Base-by-base conservation (phyloP, 2,888 invertebrate genomes). In the Lamellibrachia columna region DNA sequence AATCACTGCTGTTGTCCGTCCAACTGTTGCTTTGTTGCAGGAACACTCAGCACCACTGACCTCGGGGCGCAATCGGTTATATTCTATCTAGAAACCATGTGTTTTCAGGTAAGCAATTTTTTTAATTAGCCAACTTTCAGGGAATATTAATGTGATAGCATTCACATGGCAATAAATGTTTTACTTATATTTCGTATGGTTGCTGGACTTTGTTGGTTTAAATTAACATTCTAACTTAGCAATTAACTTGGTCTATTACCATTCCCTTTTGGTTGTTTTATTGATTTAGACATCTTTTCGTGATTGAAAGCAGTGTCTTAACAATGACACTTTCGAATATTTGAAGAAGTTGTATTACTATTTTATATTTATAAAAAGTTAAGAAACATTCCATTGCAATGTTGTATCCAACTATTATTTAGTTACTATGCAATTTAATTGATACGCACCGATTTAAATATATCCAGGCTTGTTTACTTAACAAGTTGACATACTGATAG, bases 11-110 rank as follows among this genome's bases (percentile, higher is more conserved):
- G 6, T 75, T 11, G 22, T 75, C 22, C 22, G 22, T 75, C 22
- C 22, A 22, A 75, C 75, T 75, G 22, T 11, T 75, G 15, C 2
- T 75, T 0, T 60, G 22, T 15, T 75, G 75, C 22, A 75, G 75
- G 75, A 75, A 75, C 75, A 11, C 75, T 75, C 75, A 75, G 75
- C 22, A 75, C 75, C 3, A 22, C 75, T 15, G 75, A 75, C n/a
- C 75, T 75, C 75, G 75, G 75, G n/a, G 75, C 75, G 75, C 75
- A 75, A 15, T 75, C 75, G 75, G 75, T 75, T 22, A 75, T 75
- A 75, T 75, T 75, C 75, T 75, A 75, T 22, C n/a, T 75, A 75
- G 75, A 75, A 75, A 75, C 15, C 22, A 75, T 75, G 75, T 75
- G 75, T 22, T 75, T 75, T 15, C 75, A 75, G 75, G 75, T 75